phyloP scores from a whole-genome alignment of 2,113 vertebrate species.

The Pterocles gutturalis region DNA sequence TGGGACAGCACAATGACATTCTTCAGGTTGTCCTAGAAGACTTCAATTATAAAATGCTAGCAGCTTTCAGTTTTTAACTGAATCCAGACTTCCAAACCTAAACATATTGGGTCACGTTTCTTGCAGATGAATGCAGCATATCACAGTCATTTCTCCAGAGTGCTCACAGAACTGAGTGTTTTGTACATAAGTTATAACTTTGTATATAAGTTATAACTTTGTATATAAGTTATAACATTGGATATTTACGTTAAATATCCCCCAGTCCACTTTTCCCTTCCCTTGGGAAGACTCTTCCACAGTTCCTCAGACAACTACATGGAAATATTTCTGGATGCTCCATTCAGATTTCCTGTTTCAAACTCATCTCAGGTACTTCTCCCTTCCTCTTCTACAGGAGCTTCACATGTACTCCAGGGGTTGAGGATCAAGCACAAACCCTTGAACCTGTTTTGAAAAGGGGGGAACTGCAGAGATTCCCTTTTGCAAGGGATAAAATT shows the following conservation, averaged over 20 bases:
- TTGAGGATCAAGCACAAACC: not conserved
- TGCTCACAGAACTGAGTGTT: not conserved
- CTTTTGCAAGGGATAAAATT: not conserved
- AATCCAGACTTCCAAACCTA: not conserved
- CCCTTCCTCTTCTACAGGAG: not conserved
- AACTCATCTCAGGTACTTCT: not conserved
- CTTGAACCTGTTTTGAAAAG: not conserved
- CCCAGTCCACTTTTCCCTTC: not conserved
- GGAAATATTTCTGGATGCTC: not conserved
- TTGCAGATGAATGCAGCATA: not conserved
- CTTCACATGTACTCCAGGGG: not conserved
- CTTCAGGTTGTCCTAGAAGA: not conserved
- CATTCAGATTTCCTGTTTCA: not conserved
- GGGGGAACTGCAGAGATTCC: not conserved
- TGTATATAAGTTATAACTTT: not conserved
- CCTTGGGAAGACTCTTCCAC: not conserved
- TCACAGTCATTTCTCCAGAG: not conserved
- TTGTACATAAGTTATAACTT: too few species aligned
- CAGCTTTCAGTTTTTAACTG: not conserved
- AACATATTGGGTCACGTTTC: not conserved
- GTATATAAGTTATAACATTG: not conserved
- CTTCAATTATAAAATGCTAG: not conserved
- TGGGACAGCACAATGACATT: not conserved
- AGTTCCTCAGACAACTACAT: not conserved
- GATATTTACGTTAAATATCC: not conserved